Base-by-base conservation (phyloP, 2,113 vertebrate species). In the Hyla sarda region DNA sequence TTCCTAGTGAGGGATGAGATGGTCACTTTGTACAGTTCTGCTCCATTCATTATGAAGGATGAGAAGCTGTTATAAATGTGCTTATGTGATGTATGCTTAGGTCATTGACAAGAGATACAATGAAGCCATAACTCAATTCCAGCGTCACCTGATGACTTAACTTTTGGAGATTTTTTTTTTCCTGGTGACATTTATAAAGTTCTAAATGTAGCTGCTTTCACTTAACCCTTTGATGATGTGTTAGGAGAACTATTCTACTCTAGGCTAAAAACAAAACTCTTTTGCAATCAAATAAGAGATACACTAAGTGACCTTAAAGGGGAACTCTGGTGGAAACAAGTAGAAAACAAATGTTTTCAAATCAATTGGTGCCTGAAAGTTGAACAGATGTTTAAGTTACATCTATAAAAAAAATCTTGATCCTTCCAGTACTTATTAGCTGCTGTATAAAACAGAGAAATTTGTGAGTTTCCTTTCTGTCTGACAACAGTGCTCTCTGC, bases 11-110 rank as follows among this genome's bases (percentile, higher is more conserved):
- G 85, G 78, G 85, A 87, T 87, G 85, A 87, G 65, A 82, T 74
- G 85, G 77, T 82, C 84, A 86, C 65, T 81, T 71, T 62, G 72
- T 76, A 74, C 76, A 86, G 76, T 71, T 69, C 75, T 79, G 75
- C 84, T 56, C 83, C 74, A 79, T 86, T 79, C 60, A 56, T 86
- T 72, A 81, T 86, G 84, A 86, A 80, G 76, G 84, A 81, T 86
- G 84, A 76, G 75, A 60, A 81, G 28, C 76, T 72, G 34, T 86
- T 71, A 86, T 80, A 86, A 65, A 86, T 86, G 84, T 60, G 52
- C 41, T 56, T n/a, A 37, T 73, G 71, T 87, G 85, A 87, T 87
- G 78, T 87, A 87, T 87, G 78, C 78, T 87, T 81, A 87, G 78
- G 85, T 82, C 85, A 74, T 82, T 74, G 65, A 82, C 85, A 37